Base-by-base conservation (phyloP, 2,113 vertebrate genomes). In the Bucco capensis region DNA sequence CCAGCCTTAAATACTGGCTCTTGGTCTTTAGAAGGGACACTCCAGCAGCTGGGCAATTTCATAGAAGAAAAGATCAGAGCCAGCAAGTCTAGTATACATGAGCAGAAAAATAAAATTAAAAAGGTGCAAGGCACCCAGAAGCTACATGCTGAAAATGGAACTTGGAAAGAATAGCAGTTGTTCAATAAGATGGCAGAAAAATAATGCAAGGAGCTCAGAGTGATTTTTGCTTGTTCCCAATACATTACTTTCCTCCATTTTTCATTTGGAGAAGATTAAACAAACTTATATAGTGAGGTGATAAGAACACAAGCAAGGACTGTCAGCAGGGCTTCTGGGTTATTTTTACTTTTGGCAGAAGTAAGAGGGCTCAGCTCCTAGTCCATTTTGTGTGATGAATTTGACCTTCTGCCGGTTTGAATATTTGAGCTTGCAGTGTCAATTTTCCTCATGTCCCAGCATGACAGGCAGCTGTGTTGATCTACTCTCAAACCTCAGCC, bases 321-420 rank as follows among this genome's bases (percentile, higher is more conserved):
- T 83, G 73, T 60, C 89, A 81, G 73, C 47, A 31, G 69, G 38
- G 66, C 61, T 77, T 65, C 61, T 73, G 75, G 56, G 49, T 81
- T 84, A 16, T 88, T 90, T 90, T 76, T 83, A 21, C 15, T 86
- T 69, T 82, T 79, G 81, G 86, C 84, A 90, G 72, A n/a, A 4
- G 0, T 18, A 66, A 31, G 56, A 58, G 64, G 35, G n/a, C 31
- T 88, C 33, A 1, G 25, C 24, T 90, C 56, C 83, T 66, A 53
- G 62, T 62, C 31, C 0, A 0, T 60, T 90, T 40, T 6, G 12
- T 75, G 49, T 49, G 67, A 38, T 57, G 44, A 72, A 62, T 65
- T 69, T 50, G 61, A 49, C 19, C 30, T 65, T 65, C 62, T 73
- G 19, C 46, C 67, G 35, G 57, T 90, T 60, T 51, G 44, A 79